Evolutionary conservation across 2,113 vertebrate genomes (phyloP), one percentile per base, ranked within the genome.

Genomic region (Hiodon tergisus): DNA sequence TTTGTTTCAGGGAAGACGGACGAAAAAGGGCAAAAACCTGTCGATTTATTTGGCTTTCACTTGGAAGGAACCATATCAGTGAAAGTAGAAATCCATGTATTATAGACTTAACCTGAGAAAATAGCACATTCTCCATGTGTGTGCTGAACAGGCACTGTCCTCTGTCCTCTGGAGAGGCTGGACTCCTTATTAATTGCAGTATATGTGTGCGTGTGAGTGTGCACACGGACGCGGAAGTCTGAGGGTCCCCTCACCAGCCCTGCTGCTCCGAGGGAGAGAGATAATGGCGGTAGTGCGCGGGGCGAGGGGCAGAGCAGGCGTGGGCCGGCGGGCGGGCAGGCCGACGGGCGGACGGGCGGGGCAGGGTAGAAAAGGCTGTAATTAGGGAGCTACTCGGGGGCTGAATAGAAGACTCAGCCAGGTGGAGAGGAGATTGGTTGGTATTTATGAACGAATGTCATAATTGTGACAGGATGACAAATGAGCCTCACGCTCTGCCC

Each of bases 381-480:
- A 87, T 91, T 85, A 88, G 86, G 83, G 82, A 46, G 58, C 88
- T 87, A 83, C 83, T 74, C 76, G 80, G 76, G 82, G 84, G 74
- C 79, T 83, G 84, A 81, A 73, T 83, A 84, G 86, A 72, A 68
- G 84, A 88, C 83, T 85, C 76, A 78, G 87, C 89, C 91, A 90
- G 91, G 88, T 92, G 89, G 88, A 86, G 88, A 90, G 79, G 86
- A 92, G 88, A 87, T 82, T 82, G 88, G 86, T 87, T 87, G 85
- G 85, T 92, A 90, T 91, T 94, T 93, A 90, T 92, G 93, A 92
- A 92, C 87, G 90, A 91, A 90, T 85, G 90, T 92, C 92, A 91
- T 92, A 88, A 84, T 89, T 91, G 85, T 95, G 94, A 93, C 91
- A 94, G 92, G 75, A 89, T 94, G 93, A 93, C 92, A 81, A 91